A percentile compares a stretch with the other conserved stretches of the same genome.
Conservation (phyloP, 2,113 vertebrate species). For the Corydoras sp. region DNA sequence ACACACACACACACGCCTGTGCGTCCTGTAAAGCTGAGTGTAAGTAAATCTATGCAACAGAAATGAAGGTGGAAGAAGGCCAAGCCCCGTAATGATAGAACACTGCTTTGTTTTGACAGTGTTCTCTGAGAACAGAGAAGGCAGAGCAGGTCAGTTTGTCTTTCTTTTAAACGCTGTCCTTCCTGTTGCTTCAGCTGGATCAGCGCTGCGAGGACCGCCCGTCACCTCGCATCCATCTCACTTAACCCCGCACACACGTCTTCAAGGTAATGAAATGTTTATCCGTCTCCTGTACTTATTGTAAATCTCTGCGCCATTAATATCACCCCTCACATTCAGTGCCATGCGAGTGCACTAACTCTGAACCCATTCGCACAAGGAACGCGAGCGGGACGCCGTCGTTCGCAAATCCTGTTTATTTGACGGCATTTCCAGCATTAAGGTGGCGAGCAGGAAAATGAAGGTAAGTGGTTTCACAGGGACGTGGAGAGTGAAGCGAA, state of each 20-base stretch:
- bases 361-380: conserved; percentile 23
- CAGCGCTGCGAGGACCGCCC: conserved; percentile 22
- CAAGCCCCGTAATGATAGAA: too few species aligned
- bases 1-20: too few species aligned
- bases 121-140: conserved; percentile 1
- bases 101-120: too few species aligned
- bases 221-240: conserved; percentile 28
- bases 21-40: too few species aligned
- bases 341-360: neutral
- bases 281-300: neutral
- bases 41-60: too few species aligned
- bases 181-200: conserved; percentile 42
- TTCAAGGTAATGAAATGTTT: conserved; percentile 10
- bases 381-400: conserved; percentile 21
- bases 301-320: conserved; percentile 14
- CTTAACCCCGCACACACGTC: conserved; percentile 15
- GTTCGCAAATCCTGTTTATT: conserved; percentile 35
- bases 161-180: conserved; percentile 31
- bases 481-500: conserved; percentile 37
- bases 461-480: conserved; percentile 47
- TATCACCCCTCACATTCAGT: neutral
- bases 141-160: conserved; percentile 40
- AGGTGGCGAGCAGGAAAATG: conserved; percentile 34
- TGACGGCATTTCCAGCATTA: conserved; percentile 40
- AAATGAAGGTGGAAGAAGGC: too few species aligned